Evolutionary conservation across 37 sponge, comb jelly and placozoan genomes (phyloP).

Genomic region (Mnemiopsis leidyi): DNA sequence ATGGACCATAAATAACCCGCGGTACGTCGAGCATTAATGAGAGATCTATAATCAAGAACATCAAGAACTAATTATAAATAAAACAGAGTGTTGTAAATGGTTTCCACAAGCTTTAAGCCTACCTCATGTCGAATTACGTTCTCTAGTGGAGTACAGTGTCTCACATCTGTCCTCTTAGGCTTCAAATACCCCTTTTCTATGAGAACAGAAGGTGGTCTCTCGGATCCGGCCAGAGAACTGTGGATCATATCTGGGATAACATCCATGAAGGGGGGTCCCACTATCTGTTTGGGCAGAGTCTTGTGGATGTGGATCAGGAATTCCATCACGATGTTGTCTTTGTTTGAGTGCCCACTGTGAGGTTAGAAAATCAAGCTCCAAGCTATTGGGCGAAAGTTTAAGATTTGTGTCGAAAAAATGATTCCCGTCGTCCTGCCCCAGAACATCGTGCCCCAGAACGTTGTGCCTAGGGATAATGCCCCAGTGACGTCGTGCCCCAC

Average conservation of each 20-base stretch:
- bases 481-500: too few species aligned
- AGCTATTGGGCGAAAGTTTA: too few species aligned
- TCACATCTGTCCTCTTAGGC: neutral
- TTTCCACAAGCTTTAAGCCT: neutral
- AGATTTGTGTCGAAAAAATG: too few species aligned
- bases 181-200: constrained; percentile 55
- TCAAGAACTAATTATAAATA: too few species aligned
- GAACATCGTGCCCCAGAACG: too few species aligned
- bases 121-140: constrained; percentile 54
- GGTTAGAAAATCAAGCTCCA: neutral
- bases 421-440: too few species aligned
- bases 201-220: constrained; percentile 36
- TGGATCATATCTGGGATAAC: constrained; percentile 16
- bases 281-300: constrained; percentile 46
- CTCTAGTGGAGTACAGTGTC: constrained; percentile 36
- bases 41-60: too few species aligned
- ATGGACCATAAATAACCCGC: too few species aligned
- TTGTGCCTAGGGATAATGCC: too few species aligned
- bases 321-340: constrained; percentile 40
- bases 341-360: constrained; percentile 3
- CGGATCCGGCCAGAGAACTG: neutral
- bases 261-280: constrained; percentile 33
- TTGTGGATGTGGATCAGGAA: constrained; percentile 66
- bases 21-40: too few species aligned
- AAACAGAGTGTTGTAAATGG: too few species aligned